Evolutionary conservation across 2,888 invertebrate species (phyloP).

Genomic region (Drosophila lutescens): DNA sequence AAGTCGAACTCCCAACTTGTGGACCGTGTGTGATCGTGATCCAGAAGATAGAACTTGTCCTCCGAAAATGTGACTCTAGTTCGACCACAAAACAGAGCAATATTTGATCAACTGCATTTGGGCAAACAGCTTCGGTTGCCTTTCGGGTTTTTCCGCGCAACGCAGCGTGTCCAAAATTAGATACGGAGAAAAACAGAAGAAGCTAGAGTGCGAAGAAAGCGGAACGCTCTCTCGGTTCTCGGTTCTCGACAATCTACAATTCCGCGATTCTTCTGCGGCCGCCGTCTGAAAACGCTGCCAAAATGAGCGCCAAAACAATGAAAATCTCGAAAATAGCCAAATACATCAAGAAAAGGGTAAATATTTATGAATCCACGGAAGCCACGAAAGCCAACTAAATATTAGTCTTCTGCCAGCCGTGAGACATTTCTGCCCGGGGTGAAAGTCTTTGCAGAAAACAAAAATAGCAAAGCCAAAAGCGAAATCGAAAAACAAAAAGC

Average conservation of each 20-base stretch:
- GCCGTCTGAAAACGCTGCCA: constrained; percentile 43
- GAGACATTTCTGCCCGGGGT: constrained; percentile 44
- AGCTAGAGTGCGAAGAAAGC: constrained; percentile 22
- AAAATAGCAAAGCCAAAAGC: constrained; percentile 21
- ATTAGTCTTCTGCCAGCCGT: constrained; percentile 34
- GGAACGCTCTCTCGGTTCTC: constrained; percentile 1
- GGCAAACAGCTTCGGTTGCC: constrained; percentile 8
- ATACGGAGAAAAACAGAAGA: constrained; percentile 38
- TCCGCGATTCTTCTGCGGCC: constrained; percentile 19
- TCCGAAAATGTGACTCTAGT: constrained; percentile 45
- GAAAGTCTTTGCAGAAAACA: constrained; percentile 54
- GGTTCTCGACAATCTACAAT: background rate
- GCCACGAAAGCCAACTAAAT: constrained; percentile 2
- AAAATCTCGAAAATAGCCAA: constrained; percentile 83
- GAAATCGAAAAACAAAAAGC: constrained; percentile 2
- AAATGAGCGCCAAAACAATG: constrained; percentile 82
- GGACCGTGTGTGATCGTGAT: constrained; percentile 9
- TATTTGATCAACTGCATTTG: constrained; percentile 29
- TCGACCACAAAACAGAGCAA: constrained; percentile 3
- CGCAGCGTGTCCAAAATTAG: constrained; percentile 63
- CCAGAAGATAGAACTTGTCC: background rate
- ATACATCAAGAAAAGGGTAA: constrained; percentile 84
- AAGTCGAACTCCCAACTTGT: constrained; percentile 1
- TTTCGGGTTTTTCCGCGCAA: constrained; percentile 19
- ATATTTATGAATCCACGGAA: constrained; percentile 20